Evolutionary conservation across 2,888 invertebrate species (phyloP).

Genomic region (Adelphocoris suturalis): DNA sequence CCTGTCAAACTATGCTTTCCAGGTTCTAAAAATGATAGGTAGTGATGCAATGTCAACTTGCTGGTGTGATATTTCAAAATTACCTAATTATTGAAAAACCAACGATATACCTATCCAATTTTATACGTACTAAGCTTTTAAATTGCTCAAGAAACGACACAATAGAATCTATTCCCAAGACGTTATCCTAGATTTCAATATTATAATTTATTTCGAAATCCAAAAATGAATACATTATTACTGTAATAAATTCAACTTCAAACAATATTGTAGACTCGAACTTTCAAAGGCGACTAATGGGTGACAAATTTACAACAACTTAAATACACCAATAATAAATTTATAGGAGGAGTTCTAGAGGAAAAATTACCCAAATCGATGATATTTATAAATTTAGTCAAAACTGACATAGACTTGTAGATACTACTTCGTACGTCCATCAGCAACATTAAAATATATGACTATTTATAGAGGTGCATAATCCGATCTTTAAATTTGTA

Average conservation of each 20-base stretch:
- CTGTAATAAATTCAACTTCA: not conserved
- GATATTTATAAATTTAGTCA: conserved; percentile 60
- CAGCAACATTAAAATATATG: conserved; percentile 61
- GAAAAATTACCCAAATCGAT: conserved; percentile 47
- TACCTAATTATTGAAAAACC: no score
- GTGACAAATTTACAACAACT: not conserved
- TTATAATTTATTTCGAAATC: not conserved
- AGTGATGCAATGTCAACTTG: no score
- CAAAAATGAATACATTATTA: not conserved
- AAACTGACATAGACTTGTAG: conserved; percentile 71
- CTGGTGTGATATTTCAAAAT: no score
- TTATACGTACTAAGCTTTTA: conserved; percentile 18
- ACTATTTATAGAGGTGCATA: conserved; percentile 46
- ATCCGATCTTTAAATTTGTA: conserved; percentile 65
- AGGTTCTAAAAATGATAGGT: no score
- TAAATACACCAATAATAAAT: conserved; percentile 50
- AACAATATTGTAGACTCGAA: not conserved
- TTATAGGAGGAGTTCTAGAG: conserved; percentile 50
- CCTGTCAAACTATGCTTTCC: no score
- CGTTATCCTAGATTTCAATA: not conserved
- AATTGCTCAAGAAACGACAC: conserved; percentile 34
- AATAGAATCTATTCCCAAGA: not conserved
- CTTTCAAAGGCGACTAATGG: not conserved
- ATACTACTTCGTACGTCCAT: conserved; percentile 72
- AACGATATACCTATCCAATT: not conserved